These are phyloP conservation scores for Characodon lateralis DNA, from an alignment of 2,797 vertebrate species.

Conservation along the genomic window DNA sequence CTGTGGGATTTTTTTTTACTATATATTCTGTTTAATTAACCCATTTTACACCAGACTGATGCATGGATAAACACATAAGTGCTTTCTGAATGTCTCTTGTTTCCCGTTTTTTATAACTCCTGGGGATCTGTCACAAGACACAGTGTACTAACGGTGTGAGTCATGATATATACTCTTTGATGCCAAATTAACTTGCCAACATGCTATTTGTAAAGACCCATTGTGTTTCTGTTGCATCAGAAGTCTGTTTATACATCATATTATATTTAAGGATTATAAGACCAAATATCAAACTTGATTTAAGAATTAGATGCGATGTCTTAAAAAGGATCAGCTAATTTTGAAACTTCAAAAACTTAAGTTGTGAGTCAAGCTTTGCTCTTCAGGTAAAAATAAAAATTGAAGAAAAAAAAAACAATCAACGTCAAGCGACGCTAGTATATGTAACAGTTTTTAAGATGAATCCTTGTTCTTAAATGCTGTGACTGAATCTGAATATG, in stretches of 20 bases:
- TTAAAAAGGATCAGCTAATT: constrained; percentile 39
- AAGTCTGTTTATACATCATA: not conserved
- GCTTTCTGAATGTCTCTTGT: not conserved
- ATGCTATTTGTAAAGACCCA: constrained; percentile 14
- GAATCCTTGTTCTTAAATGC: constrained; percentile 45
- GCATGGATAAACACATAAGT: constrained; percentile 4
- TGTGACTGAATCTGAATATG: constrained; percentile 52
- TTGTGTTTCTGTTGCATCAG: constrained; percentile 7
- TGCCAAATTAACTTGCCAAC: constrained; percentile 22
- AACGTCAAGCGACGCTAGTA: constrained; percentile 33
- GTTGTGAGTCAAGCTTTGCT: constrained; percentile 6
- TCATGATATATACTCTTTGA: constrained; percentile 24
- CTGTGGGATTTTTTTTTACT: not conserved
- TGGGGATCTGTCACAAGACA: constrained; percentile 26
- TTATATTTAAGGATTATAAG: constrained; percentile 28
- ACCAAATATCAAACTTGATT: constrained; percentile 25
- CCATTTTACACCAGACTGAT: constrained; percentile 7
- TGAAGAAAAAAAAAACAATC: constrained; percentile 38
- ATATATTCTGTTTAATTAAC: constrained; percentile 4
- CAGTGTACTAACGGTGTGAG: constrained; percentile 30
- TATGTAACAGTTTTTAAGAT: constrained; percentile 38
- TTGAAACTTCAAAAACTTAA: constrained; percentile 23
- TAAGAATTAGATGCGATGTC: constrained; percentile 27
- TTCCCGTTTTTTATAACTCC: constrained; percentile 1
- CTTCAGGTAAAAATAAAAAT: constrained; percentile 42